These are phyloP conservation scores for Athene cunicularia DNA, from an alignment of 2,113 vertebrate genomes.

Conservation along the genomic window DNA sequence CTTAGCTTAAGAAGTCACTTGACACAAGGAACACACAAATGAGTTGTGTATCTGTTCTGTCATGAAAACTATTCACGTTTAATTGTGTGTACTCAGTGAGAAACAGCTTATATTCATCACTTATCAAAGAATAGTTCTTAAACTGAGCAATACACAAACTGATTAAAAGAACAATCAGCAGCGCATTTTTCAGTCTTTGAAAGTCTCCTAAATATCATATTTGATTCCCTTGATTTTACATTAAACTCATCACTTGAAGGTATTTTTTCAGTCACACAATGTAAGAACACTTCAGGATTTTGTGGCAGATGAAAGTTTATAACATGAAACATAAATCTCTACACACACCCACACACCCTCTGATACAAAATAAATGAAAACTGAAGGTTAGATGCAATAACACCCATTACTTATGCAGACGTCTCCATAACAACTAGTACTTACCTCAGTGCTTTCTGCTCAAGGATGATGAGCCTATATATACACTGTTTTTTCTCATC, in stretches of 20 bases:
- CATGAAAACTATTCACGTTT: background rate
- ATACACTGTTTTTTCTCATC: conserved; percentile 48
- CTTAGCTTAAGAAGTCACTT: background rate
- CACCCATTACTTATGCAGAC: conserved; percentile 28
- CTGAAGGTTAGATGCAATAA: conserved; percentile 21
- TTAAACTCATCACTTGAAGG: conserved; percentile 28
- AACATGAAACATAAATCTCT: conserved; percentile 16
- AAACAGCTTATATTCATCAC: background rate
- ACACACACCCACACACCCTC: background rate
- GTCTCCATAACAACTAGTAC: conserved; percentile 29
- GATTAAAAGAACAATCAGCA: background rate
- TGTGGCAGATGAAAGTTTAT: conserved; percentile 40
- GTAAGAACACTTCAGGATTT: conserved; percentile 22
- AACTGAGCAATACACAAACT: background rate
- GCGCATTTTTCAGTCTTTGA: background rate
- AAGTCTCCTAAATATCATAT: background rate
- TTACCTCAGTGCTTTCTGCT: conserved; percentile 44
- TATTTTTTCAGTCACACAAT: conserved; percentile 6
- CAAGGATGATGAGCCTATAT: conserved; percentile 13
- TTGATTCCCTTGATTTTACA: background rate
- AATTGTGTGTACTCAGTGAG: background rate
- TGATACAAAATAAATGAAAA: conserved; percentile 52
- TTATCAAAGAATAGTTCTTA: background rate
- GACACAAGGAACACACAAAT: background rate
- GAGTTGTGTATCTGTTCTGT: background rate